Percentiles rank a stretch among this genome's conserved stretches.
Conservation (phyloP, 1,140 invertebrate genomes). For the Ptiloglossa arizonensis region DNA sequence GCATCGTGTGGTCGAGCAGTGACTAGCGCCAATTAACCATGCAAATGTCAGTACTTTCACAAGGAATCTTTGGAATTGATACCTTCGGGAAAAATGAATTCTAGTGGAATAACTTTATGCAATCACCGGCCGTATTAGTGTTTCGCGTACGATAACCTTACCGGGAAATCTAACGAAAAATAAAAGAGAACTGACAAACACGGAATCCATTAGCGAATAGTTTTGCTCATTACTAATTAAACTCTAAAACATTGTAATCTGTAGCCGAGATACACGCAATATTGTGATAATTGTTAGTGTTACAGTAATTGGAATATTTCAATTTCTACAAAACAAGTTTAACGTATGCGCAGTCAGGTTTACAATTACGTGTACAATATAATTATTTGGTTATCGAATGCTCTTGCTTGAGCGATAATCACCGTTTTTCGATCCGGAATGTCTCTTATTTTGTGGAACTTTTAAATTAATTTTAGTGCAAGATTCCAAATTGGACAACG, state of each 20-base stretch:
- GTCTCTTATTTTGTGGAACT: too few relatives aligned
- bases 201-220: neutral
- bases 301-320: neutral
- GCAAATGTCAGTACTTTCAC: constrained; percentile 32
- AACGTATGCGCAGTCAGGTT: too few relatives aligned
- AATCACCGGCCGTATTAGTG: neutral
- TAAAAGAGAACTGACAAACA: neutral
- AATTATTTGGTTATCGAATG: too few relatives aligned
- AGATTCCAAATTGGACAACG: too few relatives aligned
- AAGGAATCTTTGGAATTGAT: neutral
- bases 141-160: neutral
- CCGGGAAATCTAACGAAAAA: neutral
- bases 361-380: too few relatives aligned
- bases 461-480: too few relatives aligned
- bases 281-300: neutral
- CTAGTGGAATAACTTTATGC: neutral
- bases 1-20: neutral
- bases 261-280: too few relatives aligned
- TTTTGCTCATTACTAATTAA: neutral
- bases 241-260: neutral
- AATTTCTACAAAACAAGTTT: neutral
- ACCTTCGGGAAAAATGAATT: constrained; percentile 1
- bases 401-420: too few relatives aligned
- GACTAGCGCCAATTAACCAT: neutral
- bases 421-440: too few relatives aligned